Conservation (phyloP, 1,140 invertebrate species). For the Microplitis demolitor region DNA sequence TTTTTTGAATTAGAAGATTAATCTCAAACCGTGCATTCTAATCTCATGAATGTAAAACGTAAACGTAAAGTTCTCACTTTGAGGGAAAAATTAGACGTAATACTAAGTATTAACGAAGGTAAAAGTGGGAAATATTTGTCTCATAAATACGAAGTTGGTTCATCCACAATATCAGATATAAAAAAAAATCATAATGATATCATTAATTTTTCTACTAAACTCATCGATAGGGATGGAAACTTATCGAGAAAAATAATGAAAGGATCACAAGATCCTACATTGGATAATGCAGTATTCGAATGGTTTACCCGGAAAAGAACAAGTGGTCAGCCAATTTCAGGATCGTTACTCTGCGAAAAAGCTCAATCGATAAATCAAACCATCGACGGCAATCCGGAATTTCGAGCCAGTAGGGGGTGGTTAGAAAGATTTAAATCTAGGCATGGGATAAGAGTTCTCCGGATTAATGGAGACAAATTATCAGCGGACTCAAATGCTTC, state of each 20-base stretch:
- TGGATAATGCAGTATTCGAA: constrained; percentile 29
- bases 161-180: too few species aligned
- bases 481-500: constrained; percentile 16
- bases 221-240: too few species aligned
- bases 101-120: too few species aligned
- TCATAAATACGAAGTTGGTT: too few species aligned
- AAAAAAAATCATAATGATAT: too few species aligned
- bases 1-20: too few species aligned
- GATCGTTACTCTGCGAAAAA: constrained; percentile 33
- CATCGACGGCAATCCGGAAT: constrained; percentile 10
- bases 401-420: constrained; percentile 34
- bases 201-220: too few species aligned
- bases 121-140: too few species aligned
- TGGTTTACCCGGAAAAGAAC: constrained; percentile 33
- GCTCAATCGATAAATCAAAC: constrained; percentile 22
- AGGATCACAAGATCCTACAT: constrained; percentile 20
- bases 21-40: too few species aligned
- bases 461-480: constrained; percentile 31
- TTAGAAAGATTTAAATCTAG: constrained; percentile 34
- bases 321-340: constrained; percentile 28
- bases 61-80: too few species aligned
- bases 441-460: constrained; percentile 33
- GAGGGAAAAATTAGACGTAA: too few species aligned
- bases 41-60: too few species aligned
- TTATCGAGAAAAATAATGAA: constrained; percentile 23